Base-by-base conservation (phyloP, 2,888 invertebrate species). In the Danaus chrysippus region DNA sequence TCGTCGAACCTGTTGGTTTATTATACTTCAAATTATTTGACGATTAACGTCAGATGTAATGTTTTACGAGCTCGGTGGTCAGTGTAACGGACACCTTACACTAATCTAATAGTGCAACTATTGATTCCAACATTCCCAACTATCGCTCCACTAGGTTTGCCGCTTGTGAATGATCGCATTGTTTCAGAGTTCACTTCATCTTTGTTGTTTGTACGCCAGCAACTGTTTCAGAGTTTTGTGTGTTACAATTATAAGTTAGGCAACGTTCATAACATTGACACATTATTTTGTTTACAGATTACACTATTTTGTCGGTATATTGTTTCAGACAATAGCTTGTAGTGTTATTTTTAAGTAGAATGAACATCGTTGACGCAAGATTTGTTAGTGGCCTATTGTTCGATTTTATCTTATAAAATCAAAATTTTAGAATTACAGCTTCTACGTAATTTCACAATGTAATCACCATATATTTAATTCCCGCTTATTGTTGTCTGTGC, bases 261-360 rank as follows among this genome's bases (percentile, higher is more conserved):
- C 23, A 34, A 34, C 23, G 23, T 34, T 34, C 23, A 6, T 34
- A 34, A 34, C 23, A 34, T 34, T 46, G 46, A 46, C 13, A 15
- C 15, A 46, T 13, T n/a, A 46, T 46, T 13, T 9, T 13, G 9
- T 9, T 13, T 49, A 49, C 17, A 49, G 10, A 17, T 49, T 17
- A 17, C 17, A 15, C 17, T 8, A 49, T 15, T 11, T n/a, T 17
- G 1, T 17, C 49, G 17, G 49, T 49, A 17, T 79, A 83, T 83
- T 73, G 77, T 81, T 82, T 79, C 72, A 72, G 78, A 89, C 88
- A 88, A 88, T 89, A 76, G 84, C 77, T 71, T 78, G 83, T 86
- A 84, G 82, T 81, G 54, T 58, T 61, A 52, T 19, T 54, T 17
- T 49, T 49, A 17, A 62, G 58, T 61, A 64, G 42, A 56, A 59